phyloP scores from a whole-genome alignment of 2,113 vertebrate species.

The Haemorhous mexicanus region DNA sequence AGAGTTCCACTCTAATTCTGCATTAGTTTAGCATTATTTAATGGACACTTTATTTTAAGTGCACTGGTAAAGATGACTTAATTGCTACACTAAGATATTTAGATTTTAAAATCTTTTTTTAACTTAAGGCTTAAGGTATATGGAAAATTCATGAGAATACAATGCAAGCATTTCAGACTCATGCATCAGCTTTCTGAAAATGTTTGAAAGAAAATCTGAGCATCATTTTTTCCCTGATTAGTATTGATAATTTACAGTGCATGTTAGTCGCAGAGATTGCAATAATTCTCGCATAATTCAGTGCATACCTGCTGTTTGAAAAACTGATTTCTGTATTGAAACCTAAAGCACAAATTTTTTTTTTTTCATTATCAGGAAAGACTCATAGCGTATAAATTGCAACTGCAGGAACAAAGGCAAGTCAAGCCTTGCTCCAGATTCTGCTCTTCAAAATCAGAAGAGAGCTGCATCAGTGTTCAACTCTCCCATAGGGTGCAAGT shows the following conservation, averaged over 20 bases:
- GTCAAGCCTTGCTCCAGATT: not conserved
- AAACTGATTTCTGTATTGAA: not conserved
- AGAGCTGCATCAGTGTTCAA: not conserved
- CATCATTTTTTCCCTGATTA: not conserved
- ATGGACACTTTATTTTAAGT: constrained; percentile 65
- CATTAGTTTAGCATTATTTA: constrained; percentile 48
- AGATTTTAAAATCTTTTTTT: not conserved
- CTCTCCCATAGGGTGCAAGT: not conserved
- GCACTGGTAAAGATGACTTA: constrained; percentile 35
- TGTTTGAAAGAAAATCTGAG: not conserved
- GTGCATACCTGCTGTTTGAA: not conserved
- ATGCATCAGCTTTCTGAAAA: not conserved
- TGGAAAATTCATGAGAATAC: not conserved
- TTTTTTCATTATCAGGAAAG: not conserved
- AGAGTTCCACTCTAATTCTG: constrained; percentile 51
- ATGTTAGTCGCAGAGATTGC: not conserved
- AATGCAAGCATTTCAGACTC: not conserved
- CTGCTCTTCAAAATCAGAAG: not conserved
- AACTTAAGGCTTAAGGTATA: not conserved
- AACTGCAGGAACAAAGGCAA: not conserved
- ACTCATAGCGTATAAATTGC: not conserved
- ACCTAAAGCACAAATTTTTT: not conserved
- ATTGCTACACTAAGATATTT: constrained; percentile 28
- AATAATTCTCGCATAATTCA: not conserved
- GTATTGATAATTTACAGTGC: not conserved